Evolutionary conservation across 2,888 invertebrate genomes (phyloP).

Genomic region (Macrosoma leucophasiata): DNA sequence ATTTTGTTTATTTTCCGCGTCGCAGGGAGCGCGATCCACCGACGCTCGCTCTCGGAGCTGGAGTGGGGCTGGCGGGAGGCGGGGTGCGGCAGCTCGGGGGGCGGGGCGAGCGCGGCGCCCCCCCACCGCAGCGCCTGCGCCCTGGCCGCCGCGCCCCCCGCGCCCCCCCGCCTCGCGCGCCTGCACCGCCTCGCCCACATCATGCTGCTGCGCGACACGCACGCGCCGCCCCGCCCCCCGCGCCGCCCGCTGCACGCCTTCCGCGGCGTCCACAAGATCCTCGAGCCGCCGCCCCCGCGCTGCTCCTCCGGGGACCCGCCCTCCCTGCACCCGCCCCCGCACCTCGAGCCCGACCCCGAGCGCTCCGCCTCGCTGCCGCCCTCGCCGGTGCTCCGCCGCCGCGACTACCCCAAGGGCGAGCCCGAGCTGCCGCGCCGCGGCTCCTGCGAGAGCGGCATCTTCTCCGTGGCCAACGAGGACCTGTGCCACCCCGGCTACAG

Average conservation of each 20-base stretch:
- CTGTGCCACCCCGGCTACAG: conserved; percentile 65
- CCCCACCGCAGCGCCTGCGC: conserved; percentile 32
- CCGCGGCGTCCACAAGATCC: conserved; percentile 88
- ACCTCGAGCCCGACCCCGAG: conserved; percentile 37
- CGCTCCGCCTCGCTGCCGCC: conserved; percentile 54
- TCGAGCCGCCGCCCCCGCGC: conserved; percentile 77
- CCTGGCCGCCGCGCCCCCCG: conserved; percentile 34
- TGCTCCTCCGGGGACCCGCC: conserved; percentile 15
- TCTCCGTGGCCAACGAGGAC: conserved; percentile 90
- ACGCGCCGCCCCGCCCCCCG: conserved; percentile 79
- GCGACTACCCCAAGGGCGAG: conserved; percentile 32
- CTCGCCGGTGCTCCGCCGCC: conserved; percentile 47
- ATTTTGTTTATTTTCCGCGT: background rate
- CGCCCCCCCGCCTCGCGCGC: conserved; percentile 54
- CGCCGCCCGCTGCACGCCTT: conserved; percentile 85
- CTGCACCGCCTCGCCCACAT: conserved; percentile 86
- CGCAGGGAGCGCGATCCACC: conserved; percentile 71
- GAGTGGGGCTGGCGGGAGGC: conserved; percentile 77
- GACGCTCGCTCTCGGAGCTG: conserved; percentile 84
- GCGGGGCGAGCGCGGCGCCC: conserved; percentile 43
- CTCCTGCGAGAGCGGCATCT: conserved; percentile 93
- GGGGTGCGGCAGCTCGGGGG: too few relatives aligned
- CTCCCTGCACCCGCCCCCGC: conserved; percentile 11
- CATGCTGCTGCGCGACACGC: conserved; percentile 89
- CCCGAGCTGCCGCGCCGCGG: conserved; percentile 75